phyloP scores from a whole-genome alignment of 2,797 vertebrate species.

The Scyliorhinus canicula region DNA sequence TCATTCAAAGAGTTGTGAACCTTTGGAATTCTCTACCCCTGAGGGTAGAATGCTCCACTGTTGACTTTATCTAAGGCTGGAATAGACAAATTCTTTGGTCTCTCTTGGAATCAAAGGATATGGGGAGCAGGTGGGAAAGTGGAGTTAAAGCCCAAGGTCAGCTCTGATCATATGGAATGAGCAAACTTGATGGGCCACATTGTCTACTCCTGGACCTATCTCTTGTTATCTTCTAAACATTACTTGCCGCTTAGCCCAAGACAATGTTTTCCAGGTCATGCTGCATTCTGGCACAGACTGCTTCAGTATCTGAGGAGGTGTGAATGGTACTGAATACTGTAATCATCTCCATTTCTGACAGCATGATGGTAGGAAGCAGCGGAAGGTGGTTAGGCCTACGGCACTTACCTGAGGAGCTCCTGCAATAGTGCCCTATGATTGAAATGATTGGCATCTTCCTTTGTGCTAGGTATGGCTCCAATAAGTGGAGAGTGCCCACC shows the following conservation, averaged over 20 bases:
- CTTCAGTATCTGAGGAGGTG: background rate
- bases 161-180: no score
- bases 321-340: background rate
- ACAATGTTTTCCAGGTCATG: background rate
- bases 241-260: background rate
- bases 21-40: no score
- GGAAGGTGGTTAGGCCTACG: background rate
- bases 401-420: background rate
- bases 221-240: background rate
- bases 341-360: background rate
- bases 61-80: no score
- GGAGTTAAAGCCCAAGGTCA: no score
- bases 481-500: background rate
- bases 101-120: no score
- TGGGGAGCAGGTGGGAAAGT: no score
- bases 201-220: no score
- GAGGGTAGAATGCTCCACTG: no score
- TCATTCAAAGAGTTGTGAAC: no score
- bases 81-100: no score
- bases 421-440: background rate
- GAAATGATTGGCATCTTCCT: background rate
- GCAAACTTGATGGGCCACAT: no score
- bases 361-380: background rate
- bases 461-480: background rate
- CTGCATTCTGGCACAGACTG: background rate